Percentiles rank a stretch among this genome's conserved stretches.
Evolutionary conservation across 2,113 vertebrate genomes (phyloP).

Genomic region (Canis aureus): DNA sequence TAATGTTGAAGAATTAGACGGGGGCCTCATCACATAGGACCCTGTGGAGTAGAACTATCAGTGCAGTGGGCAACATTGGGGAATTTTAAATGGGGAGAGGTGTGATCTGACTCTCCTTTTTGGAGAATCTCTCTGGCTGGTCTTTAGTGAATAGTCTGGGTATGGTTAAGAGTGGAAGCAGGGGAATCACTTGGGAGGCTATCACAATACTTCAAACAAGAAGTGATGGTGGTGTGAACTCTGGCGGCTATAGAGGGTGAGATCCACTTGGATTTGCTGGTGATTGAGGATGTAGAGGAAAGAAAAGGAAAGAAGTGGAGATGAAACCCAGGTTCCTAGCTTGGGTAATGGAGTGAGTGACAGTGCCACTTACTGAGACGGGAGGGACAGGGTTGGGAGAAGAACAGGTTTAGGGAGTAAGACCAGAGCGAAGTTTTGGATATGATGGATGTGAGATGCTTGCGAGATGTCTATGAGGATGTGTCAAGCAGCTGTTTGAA

Average conservation of each 20-base stretch:
- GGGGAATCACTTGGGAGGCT: not conserved
- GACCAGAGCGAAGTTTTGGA: not conserved
- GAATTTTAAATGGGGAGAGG: not conserved
- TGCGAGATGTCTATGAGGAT: not conserved
- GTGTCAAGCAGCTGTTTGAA: not conserved
- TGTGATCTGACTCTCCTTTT: not conserved
- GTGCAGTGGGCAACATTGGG: not conserved
- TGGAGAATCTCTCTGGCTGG: not conserved
- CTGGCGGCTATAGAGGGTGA: not conserved
- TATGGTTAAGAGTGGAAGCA: not conserved
- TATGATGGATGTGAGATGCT: not conserved
- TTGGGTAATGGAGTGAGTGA: not conserved
- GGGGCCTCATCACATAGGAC: no score
- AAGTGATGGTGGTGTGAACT: not conserved
- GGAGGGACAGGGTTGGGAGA: no score
- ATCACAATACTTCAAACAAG: not conserved
- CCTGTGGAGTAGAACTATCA: not conserved
- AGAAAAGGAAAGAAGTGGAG: not conserved
- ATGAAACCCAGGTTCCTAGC: not conserved
- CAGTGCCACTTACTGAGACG: not conserved
- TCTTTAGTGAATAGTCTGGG: not conserved
- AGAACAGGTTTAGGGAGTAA: not conserved
- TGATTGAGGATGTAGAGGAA: not conserved
- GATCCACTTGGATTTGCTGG: not conserved
- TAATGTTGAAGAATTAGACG: not conserved